A percentile compares a stretch with the other conserved stretches of the same genome.
These are phyloP conservation scores for Rhaphigaster nebulosa DNA, from an alignment of 2,888 invertebrate species.

Conservation along the genomic window DNA sequence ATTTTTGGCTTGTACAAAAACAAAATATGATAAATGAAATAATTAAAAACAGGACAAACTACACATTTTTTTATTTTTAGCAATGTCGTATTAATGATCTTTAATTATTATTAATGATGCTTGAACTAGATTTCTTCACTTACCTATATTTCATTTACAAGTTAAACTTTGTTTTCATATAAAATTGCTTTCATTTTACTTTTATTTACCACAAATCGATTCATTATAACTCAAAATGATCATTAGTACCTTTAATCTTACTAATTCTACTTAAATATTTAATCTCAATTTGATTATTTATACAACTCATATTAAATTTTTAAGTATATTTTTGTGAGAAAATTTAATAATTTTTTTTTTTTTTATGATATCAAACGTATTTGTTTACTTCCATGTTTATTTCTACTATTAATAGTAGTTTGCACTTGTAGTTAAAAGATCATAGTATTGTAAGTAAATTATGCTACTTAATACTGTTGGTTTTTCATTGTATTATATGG, in stretches of 20 bases:
- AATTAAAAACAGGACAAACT: background rate
- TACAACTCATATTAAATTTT: too few relatives aligned
- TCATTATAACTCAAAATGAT: too few relatives aligned
- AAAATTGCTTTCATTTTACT: background rate
- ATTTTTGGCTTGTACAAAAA: background rate
- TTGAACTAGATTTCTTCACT: background rate
- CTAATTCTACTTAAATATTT: background rate
- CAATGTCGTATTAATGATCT: background rate
- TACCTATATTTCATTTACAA: background rate
- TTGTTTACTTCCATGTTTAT: background rate
- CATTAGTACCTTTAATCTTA: too few relatives aligned
- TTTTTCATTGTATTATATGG: background rate
- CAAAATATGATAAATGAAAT: background rate
- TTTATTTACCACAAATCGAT: background rate
- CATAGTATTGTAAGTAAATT: background rate
- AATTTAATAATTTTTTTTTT: background rate
- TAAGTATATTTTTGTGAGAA: background rate
- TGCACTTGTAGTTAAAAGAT: background rate
- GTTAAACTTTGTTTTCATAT: too few relatives aligned
- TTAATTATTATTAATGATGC: background rate
- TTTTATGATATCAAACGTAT: background rate
- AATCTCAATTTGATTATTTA: background rate
- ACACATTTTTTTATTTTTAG: background rate
- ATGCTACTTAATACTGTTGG: background rate
- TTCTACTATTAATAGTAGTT: background rate